phyloP scores from a whole-genome alignment of 2,888 invertebrate genomes.

The Lagria hirta region DNA sequence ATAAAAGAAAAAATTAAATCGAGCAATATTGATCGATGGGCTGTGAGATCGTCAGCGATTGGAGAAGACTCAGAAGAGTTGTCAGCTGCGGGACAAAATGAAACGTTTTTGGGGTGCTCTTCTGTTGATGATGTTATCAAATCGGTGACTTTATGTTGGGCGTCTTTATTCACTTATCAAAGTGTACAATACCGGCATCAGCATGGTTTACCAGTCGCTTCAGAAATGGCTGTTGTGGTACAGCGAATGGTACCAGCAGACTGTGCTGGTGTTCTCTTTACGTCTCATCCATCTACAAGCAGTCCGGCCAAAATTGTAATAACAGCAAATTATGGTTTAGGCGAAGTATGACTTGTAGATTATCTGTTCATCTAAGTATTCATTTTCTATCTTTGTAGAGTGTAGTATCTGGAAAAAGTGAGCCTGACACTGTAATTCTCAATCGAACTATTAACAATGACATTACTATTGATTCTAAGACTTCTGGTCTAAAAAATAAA shows the following conservation, averaged over 20 bases:
- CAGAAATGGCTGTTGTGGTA: slow-evolving; percentile 77
- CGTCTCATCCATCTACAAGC: slow-evolving; percentile 72
- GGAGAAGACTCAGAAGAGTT: slow-evolving; percentile 79
- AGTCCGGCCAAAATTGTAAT: slow-evolving; percentile 69
- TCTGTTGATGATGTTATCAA: slow-evolving; percentile 58
- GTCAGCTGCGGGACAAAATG: slow-evolving; percentile 84
- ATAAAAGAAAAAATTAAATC: slow-evolving; percentile 34
- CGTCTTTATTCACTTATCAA: slow-evolving; percentile 74
- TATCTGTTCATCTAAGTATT: too few species aligned
- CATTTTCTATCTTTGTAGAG: slow-evolving; percentile 57
- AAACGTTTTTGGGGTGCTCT: slow-evolving; percentile 70
- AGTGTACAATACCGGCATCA: slow-evolving; percentile 80
- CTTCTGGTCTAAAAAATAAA: slow-evolving; percentile 60
- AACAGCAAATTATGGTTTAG: slow-evolving; percentile 80
- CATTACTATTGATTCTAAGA: slow-evolving; percentile 55
- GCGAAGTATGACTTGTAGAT: slow-evolving; percentile 63
- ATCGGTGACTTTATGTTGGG: slow-evolving; percentile 76
- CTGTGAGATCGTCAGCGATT: slow-evolving; percentile 55
- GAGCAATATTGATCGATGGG: slow-evolving; percentile 6
- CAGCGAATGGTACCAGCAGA: slow-evolving; percentile 75
- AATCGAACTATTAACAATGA: slow-evolving; percentile 55
- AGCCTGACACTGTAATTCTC: slow-evolving; percentile 73
- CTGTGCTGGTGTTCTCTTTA: slow-evolving; percentile 79
- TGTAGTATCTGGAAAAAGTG: slow-evolving; percentile 75
- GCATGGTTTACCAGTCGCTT: slow-evolving; percentile 68